phyloP scores from a whole-genome alignment of 2,113 vertebrate species.

The Oriolus oriolus region DNA sequence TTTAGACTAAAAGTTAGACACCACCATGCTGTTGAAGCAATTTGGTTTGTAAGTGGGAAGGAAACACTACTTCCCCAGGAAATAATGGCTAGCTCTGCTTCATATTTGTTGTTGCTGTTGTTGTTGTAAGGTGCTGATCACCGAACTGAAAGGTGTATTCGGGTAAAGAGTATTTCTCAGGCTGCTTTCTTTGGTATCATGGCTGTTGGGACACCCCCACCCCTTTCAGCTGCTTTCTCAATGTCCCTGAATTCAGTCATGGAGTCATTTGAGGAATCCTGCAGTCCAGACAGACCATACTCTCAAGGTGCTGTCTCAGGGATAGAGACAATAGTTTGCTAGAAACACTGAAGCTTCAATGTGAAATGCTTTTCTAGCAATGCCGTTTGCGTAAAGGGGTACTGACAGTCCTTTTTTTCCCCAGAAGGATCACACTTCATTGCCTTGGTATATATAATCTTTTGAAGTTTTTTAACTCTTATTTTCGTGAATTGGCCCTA shows the following conservation, averaged over 20 bases:
- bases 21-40: slow-evolving; percentile 38
- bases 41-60: slow-evolving; percentile 40
- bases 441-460: slow-evolving; percentile 66
- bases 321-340: slow-evolving; percentile 56
- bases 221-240: slow-evolving; percentile 71
- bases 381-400: slow-evolving; percentile 7
- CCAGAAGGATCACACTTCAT: slow-evolving; percentile 54
- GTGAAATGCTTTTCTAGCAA: slow-evolving; percentile 67
- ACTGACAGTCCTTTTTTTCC: slow-evolving; percentile 37
- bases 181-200: slow-evolving; percentile 54
- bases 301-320: slow-evolving; percentile 63
- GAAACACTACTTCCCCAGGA: slow-evolving; percentile 54
- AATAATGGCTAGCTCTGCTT: slow-evolving; percentile 48
- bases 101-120: background rate
- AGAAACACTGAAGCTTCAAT: slow-evolving; percentile 58
- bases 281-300: slow-evolving; percentile 57
- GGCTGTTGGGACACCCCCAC: slow-evolving; percentile 51
- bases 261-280: slow-evolving; percentile 59
- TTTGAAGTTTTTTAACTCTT: slow-evolving; percentile 39
- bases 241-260: slow-evolving; percentile 60
- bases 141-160: slow-evolving; percentile 62
- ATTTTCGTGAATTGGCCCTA: slow-evolving; percentile 16
- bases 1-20: slow-evolving; percentile 38
- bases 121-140: slow-evolving; percentile 69
- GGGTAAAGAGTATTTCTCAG: slow-evolving; percentile 73